Evolutionary conservation across 2,113 vertebrate genomes (phyloP).

Genomic region (Pimephales promelas): DNA sequence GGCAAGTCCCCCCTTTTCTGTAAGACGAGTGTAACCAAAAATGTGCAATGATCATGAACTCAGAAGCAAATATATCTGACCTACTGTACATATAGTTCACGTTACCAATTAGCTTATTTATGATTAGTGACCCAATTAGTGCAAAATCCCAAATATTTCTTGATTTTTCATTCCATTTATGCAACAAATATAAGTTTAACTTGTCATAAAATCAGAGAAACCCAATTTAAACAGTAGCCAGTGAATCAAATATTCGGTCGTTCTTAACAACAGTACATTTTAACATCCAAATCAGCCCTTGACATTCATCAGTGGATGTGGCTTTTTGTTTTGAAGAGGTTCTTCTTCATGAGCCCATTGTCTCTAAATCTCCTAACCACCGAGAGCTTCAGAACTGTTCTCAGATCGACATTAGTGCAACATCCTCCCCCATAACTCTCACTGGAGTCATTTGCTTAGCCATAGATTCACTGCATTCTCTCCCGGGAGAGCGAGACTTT

Average conservation of each 20-base stretch:
- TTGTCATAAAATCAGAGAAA: not conserved
- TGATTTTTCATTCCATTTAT: not conserved
- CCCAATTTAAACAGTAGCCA: not conserved
- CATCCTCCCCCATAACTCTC: not conserved
- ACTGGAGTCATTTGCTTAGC: constrained; percentile 49
- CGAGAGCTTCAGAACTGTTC: constrained; percentile 1
- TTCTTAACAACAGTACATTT: not conserved
- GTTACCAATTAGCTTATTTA: not conserved
- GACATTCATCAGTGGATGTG: not conserved
- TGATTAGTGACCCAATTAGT: not conserved
- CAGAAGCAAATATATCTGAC: not conserved
- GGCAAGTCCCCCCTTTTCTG: not conserved
- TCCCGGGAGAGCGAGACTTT: constrained; percentile 61
- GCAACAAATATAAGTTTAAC: not conserved
- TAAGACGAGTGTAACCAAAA: not conserved
- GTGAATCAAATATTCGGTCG: not conserved
- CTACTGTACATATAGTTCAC: not conserved
- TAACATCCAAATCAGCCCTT: constrained; percentile 4
- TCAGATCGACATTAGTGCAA: constrained; percentile 16
- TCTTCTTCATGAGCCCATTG: not conserved
- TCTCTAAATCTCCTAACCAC: not conserved
- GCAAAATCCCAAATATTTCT: not conserved
- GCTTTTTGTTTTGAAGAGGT: not conserved
- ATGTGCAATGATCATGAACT: not conserved
- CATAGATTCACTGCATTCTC: constrained; percentile 66